Evolutionary conservation across 2,113 vertebrate species (phyloP).

Genomic region (Delphinapterus leucas): DNA sequence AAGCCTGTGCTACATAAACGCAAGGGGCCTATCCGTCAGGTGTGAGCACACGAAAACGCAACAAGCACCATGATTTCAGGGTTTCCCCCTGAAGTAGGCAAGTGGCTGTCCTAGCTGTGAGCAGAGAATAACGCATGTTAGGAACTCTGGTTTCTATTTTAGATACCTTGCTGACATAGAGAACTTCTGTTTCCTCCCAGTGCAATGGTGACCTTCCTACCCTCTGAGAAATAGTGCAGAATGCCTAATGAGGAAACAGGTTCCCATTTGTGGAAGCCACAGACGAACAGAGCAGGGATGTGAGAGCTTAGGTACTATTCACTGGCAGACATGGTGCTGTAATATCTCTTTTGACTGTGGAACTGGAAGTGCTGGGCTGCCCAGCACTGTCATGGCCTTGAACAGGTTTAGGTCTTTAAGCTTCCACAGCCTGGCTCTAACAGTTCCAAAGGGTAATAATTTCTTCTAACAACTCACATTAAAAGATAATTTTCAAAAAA

Average conservation of each 20-base stretch:
- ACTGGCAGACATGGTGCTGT: not conserved
- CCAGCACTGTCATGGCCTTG: not conserved
- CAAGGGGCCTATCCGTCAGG: not conserved
- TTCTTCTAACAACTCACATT: not conserved
- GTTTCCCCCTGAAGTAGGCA: conserved; percentile 32
- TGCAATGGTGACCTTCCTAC: conserved; percentile 58
- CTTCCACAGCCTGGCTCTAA: conserved; percentile 2
- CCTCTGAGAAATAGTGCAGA: conserved; percentile 56
- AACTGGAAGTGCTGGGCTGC: not conserved
- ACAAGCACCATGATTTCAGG: not conserved
- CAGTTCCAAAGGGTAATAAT: not conserved
- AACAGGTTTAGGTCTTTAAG: conserved; percentile 11
- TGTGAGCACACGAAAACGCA: not conserved
- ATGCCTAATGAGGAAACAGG: conserved; percentile 59
- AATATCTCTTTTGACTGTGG: conserved; percentile 51
- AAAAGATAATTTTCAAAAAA: not conserved
- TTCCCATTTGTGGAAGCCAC: conserved; percentile 44
- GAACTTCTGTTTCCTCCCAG: conserved; percentile 60
- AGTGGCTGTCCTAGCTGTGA: conserved; percentile 54
- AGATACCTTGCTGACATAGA: conserved; percentile 62
- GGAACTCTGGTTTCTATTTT: conserved; percentile 66
- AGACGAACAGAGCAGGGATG: not conserved
- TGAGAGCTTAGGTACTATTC: not conserved
- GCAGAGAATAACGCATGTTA: conserved; percentile 50
- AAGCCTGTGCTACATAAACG: not conserved